Percentiles rank a stretch among this genome's conserved stretches.
Evolutionary conservation across 2,113 vertebrate genomes (phyloP).

Genomic region (Corythaeola cristata): DNA sequence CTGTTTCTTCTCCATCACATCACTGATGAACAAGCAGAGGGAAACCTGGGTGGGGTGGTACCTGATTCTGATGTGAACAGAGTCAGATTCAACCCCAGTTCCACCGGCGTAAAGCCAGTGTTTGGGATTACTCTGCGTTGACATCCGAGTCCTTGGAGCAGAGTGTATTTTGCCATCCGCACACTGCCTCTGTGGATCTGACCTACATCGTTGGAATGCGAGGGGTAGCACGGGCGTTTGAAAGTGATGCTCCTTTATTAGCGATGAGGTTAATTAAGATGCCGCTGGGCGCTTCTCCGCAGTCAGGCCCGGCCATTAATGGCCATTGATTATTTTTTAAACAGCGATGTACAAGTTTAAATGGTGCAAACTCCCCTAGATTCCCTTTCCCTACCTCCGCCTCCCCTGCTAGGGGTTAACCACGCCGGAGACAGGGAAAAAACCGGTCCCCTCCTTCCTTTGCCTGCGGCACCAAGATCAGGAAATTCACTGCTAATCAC

Average conservation of each 20-base stretch:
- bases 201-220: not conserved
- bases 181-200: not conserved
- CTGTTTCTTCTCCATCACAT: not conserved
- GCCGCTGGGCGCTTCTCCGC: slow-evolving; percentile 7
- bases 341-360: slow-evolving; percentile 18
- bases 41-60: not conserved
- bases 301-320: not conserved
- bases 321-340: slow-evolving; percentile 32
- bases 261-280: slow-evolving; percentile 46
- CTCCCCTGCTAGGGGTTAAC: slow-evolving; percentile 67
- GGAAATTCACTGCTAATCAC: slow-evolving; percentile 84
- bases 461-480: slow-evolving; percentile 71
- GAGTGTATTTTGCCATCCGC: not conserved
- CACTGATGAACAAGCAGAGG: not conserved
- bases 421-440: not conserved
- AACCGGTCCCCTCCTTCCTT: slow-evolving; percentile 46
- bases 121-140: not conserved
- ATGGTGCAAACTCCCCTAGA: not conserved
- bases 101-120: not conserved
- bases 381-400: not conserved
- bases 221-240: not conserved
- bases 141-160: not conserved
- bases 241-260: slow-evolving; percentile 39
- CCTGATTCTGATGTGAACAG: not conserved
- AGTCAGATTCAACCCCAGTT: not conserved